Evolutionary conservation across 2,797 vertebrate species (phyloP).

Genomic region (Myiotriccus ornatus): DNA sequence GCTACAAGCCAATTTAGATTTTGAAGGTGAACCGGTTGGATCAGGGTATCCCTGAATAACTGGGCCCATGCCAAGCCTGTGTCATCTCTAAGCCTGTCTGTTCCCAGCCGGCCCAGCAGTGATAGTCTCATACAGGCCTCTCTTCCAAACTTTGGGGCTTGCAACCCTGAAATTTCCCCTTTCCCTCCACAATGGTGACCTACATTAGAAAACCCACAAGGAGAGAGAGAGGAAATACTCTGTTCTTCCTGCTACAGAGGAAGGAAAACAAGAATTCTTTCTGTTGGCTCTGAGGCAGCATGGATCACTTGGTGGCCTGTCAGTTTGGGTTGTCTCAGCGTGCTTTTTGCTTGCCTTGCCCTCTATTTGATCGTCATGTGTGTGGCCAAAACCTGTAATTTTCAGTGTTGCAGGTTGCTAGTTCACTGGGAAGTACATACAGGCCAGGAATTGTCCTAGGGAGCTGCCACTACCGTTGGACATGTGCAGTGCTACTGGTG

Average conservation of each 20-base stretch:
- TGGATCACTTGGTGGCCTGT: background rate
- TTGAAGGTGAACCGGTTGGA: background rate
- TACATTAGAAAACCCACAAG: background rate
- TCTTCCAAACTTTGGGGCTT: background rate
- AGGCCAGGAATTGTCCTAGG: background rate
- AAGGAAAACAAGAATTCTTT: background rate
- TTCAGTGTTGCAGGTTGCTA: background rate
- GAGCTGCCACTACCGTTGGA: background rate
- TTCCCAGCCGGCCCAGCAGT: accelerated
- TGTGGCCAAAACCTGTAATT: background rate
- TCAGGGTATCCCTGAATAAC: background rate
- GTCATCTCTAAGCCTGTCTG: background rate
- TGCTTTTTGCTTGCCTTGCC: background rate
- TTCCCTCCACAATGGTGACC: background rate
- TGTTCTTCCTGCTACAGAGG: background rate
- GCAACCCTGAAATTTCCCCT: background rate
- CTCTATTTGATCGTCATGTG: background rate
- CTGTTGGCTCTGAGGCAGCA: background rate
- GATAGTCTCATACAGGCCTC: background rate
- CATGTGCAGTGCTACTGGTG: background rate
- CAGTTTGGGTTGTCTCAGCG: background rate
- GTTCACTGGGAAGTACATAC: background rate
- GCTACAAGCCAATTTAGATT: background rate
- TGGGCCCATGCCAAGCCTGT: background rate
- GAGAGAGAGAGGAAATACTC: background rate